Base-by-base conservation (phyloP, 2,888 invertebrate species). In the Mycalesis mineus region DNA sequence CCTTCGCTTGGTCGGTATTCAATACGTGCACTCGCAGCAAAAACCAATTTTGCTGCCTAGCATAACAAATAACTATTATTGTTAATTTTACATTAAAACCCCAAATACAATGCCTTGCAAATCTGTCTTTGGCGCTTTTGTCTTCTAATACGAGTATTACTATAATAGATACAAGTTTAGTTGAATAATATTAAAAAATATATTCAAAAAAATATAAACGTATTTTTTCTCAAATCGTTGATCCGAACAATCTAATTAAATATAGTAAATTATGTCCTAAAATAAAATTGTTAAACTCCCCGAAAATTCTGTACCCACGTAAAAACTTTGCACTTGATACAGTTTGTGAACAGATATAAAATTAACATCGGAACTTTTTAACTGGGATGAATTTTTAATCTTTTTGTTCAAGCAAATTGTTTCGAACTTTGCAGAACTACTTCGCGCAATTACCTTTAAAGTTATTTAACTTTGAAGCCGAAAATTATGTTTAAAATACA, bases 381-480 rank as follows among this genome's bases (percentile, higher is more conserved):
- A 40, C 37, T 13, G 52, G 17, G 42, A 42, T 52, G 52, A 52
- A 52, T 52, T 52, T 52, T 52, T 52, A 52, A 42, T 52, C 41
- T 52, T 52, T 52, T 52, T 42, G 52, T 33, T 52, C 13, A 17
- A 52, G 52, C 31, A 42, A 52, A 52, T 52, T 52, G 52, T 52
- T 42, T 42, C 52, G 15, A 52, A 52, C 52, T 52, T 52, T 15
- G 41, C 15, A 33, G 8, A 52, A 52, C 52, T 51, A 51, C 41
- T 51, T 31, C n/a, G 31, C 51, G 41, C 42, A 52, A 52, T 52
- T 42, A 33, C 41, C 42, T 42, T 42, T 42, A 52, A 52, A 52
- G 41, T 52, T 52, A 50, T 51, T 51, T 51, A 40, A 51, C 50
- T 51, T 51, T 41, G 14, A 5, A 31, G 14, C 40, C 50, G 15